A percentile compares a stretch with the other conserved stretches of the same genome.
These are phyloP conservation scores for Coturnix japonica DNA, from an alignment of 2,113 vertebrate species.

Conservation along the genomic window DNA sequence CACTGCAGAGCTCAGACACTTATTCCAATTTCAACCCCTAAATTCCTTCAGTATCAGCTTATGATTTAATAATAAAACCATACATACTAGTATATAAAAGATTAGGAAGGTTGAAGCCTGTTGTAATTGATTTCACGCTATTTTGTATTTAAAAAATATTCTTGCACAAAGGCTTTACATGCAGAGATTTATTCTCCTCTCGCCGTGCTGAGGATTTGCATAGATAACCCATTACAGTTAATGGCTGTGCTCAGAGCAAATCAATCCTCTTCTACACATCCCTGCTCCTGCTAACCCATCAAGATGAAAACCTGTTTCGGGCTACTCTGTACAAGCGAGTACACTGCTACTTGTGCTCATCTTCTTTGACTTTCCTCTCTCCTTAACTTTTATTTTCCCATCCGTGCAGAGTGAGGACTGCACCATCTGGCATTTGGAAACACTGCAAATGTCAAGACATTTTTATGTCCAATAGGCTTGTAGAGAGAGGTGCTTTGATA, in stretches of 20 bases:
- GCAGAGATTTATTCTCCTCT: slow-evolving; percentile 14
- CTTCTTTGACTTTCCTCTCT: background rate
- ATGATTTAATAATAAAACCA: slow-evolving; percentile 34
- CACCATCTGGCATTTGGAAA: slow-evolving; percentile 3
- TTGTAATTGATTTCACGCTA: slow-evolving; percentile 37
- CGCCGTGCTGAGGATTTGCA: slow-evolving; percentile 3
- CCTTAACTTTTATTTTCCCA: background rate
- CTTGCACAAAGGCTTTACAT: background rate
- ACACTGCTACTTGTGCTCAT: background rate
- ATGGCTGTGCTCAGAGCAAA: background rate
- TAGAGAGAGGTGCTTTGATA: background rate
- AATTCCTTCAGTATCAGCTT: slow-evolving; percentile 5
- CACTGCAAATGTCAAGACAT: background rate
- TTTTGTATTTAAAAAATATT: slow-evolving; percentile 44
- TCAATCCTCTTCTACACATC: background rate
- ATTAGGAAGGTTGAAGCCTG: slow-evolving; percentile 24
- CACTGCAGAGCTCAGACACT: background rate
- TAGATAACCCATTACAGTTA: slow-evolving; percentile 32
- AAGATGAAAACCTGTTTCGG: background rate
- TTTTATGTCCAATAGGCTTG: background rate
- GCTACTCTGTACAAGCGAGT: background rate
- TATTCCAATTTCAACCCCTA: background rate
- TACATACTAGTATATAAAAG: slow-evolving; percentile 40
- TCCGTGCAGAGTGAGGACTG: background rate
- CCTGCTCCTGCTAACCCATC: background rate